These are phyloP conservation scores for Gobio gobio DNA, from an alignment of 2,113 vertebrate species.

Conservation along the genomic window DNA sequence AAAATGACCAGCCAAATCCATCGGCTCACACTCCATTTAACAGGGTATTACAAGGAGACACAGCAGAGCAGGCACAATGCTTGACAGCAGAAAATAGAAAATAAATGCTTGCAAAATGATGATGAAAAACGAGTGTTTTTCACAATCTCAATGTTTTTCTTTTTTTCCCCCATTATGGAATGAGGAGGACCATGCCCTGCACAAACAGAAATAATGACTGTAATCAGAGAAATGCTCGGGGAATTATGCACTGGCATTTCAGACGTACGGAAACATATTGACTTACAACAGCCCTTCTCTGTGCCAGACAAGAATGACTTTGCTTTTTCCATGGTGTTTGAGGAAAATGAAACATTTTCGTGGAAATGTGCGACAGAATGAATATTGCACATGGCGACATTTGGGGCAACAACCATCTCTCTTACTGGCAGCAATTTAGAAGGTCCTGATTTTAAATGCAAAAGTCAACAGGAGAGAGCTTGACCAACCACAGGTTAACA, in stretches of 20 bases:
- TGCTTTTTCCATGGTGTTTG: background rate
- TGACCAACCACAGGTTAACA: constrained; percentile 14
- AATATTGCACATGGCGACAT: background rate
- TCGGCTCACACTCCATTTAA: constrained; percentile 72
- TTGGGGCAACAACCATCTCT: constrained; percentile 18
- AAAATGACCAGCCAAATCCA: constrained; percentile 70
- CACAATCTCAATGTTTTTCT: constrained; percentile 35
- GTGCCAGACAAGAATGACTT: constrained; percentile 11
- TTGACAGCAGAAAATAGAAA: constrained; percentile 46
- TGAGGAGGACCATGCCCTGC: constrained; percentile 19
- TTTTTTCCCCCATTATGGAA: background rate
- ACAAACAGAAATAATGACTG: constrained; percentile 56
- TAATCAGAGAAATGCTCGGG: constrained; percentile 45
- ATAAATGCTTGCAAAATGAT: constrained; percentile 46
- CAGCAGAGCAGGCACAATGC: constrained; percentile 39
- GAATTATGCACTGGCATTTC: constrained; percentile 44
- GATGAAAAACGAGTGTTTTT: constrained; percentile 46
- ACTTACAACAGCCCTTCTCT: background rate
- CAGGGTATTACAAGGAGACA: constrained; percentile 56
- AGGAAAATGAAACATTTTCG: background rate
- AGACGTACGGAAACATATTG: constrained; percentile 31
- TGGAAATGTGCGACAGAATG: background rate
- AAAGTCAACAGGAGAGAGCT: constrained; percentile 36
- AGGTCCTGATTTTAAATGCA: background rate
- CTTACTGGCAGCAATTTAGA: constrained; percentile 17